These are phyloP conservation scores for Plecturocebus donacophilus DNA, from an alignment of 2,113 vertebrate genomes.

Conservation along the genomic window DNA sequence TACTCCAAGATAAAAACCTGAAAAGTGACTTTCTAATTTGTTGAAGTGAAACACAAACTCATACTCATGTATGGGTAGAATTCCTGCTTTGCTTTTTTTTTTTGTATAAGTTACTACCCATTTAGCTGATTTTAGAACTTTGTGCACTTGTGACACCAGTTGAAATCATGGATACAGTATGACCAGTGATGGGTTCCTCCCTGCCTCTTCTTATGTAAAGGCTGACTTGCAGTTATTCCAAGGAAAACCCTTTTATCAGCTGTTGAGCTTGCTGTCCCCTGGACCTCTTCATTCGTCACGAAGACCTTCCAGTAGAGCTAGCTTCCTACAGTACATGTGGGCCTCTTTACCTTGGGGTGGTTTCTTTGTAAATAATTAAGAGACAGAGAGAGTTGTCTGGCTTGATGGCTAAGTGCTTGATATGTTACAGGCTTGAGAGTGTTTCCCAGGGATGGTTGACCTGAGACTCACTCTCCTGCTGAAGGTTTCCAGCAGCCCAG, in stretches of 20 bases:
- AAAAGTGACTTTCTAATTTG: constrained; percentile 60
- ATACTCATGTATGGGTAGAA: neutral
- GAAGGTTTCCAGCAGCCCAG: neutral
- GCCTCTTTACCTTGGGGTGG: neutral
- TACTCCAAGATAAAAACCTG: constrained; percentile 64
- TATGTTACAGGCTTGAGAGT: neutral
- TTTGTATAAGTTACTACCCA: neutral
- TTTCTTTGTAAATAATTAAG: constrained; percentile 63
- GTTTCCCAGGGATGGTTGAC: neutral
- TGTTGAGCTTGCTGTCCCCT: neutral
- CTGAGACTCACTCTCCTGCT: neutral
- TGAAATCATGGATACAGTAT: neutral
- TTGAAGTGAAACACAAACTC: constrained; percentile 40
- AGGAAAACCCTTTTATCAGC: neutral
- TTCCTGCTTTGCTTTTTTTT: constrained; percentile 3
- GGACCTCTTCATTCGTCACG: neutral
- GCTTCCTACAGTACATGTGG: neutral
- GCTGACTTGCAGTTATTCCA: neutral
- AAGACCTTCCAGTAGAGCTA: neutral
- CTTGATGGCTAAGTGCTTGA: constrained; percentile 31
- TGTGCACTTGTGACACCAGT: neutral
- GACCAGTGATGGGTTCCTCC: neutral
- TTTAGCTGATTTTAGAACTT: constrained; percentile 1
- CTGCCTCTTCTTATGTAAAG: neutral
- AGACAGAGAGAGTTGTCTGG: neutral